Evolutionary conservation across 1,140 invertebrate species (phyloP).

Genomic region (Gonatopus flavifemur): DNA sequence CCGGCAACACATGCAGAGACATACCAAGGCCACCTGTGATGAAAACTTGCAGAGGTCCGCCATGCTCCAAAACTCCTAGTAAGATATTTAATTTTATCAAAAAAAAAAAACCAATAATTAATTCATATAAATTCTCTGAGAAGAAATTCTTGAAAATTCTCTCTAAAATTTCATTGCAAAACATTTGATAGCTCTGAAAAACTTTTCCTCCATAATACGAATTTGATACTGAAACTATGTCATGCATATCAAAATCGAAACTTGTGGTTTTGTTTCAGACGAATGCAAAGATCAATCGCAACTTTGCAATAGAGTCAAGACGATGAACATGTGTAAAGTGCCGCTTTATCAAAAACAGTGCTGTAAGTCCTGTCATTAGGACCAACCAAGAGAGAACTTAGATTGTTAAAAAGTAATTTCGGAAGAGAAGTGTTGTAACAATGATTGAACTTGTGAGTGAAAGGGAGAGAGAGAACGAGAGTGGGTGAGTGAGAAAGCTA

Average conservation of each 20-base stretch:
- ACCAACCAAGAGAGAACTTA: neutral
- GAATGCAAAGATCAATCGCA: conserved; percentile 78
- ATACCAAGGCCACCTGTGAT: conserved; percentile 73
- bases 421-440: neutral
- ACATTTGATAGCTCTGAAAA: too few species aligned
- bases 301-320: conserved; percentile 77
- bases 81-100: conserved; percentile 22
- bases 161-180: too few species aligned
- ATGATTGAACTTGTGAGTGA: neutral
- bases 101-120: conserved; percentile 8
- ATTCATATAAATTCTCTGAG: neutral
- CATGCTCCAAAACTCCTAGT: conserved; percentile 60
- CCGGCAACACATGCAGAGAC: conserved; percentile 78
- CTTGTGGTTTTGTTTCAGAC: conserved; percentile 55
- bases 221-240: too few species aligned
- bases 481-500: neutral
- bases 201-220: too few species aligned
- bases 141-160: neutral
- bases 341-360: conserved; percentile 80
- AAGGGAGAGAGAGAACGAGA: neutral
- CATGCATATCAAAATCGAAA: conserved; percentile 7
- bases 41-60: conserved; percentile 71
- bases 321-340: conserved; percentile 81
- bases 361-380: conserved; percentile 72
- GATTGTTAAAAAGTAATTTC: neutral